Base-by-base conservation (phyloP, 2,888 invertebrate genomes). In the Lasioglossum leucozonium region DNA sequence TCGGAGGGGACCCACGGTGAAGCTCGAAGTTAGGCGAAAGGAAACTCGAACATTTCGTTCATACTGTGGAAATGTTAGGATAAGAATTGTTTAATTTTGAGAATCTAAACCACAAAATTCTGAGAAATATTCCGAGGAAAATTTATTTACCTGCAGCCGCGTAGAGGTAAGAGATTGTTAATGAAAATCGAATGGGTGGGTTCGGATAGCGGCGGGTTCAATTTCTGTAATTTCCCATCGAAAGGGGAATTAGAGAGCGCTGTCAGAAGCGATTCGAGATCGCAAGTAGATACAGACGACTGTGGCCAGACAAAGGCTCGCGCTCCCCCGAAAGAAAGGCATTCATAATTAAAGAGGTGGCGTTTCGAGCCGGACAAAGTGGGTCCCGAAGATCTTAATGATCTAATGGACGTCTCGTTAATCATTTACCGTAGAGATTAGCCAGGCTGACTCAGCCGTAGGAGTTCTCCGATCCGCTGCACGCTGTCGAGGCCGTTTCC, bases 361-460 rank as follows among this genome's bases (percentile, higher is more conserved):
- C 16, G 47, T 30, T 72, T 78, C 75, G 34, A 58, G 44, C 11
- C 42, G 47, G 22, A 51, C 75, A 72, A 72, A 72, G 40, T 47
- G 55, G 30, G 55, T 47, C 62, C 62, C 62, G 71, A 40, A 42
- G 76, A 73, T 79, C 72, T 83, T 76, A 79, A 85, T 62, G 84
- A 79, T 79, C 84, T 69, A 79, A 84, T 73, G 79, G 76, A 79
- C 72, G 72, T 62, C 67, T 77, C 79, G 81, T 85, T 79, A 76
- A 86, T 86, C 67, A 75, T 86, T 85, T 67, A 86, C 42, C 42
- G 26, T 16, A 42, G 58, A 77, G 78, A 86, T 85, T 85, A 82
- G 65, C 79, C 34, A 16, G 6, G 78, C 81, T 79, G 79, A 85
- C 34, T 82, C 85, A 86, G 79, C 78, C 77, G 81, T 72, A 73